phyloP scores from a whole-genome alignment of 2,797 vertebrate species.

The Clarias platycephalus region DNA sequence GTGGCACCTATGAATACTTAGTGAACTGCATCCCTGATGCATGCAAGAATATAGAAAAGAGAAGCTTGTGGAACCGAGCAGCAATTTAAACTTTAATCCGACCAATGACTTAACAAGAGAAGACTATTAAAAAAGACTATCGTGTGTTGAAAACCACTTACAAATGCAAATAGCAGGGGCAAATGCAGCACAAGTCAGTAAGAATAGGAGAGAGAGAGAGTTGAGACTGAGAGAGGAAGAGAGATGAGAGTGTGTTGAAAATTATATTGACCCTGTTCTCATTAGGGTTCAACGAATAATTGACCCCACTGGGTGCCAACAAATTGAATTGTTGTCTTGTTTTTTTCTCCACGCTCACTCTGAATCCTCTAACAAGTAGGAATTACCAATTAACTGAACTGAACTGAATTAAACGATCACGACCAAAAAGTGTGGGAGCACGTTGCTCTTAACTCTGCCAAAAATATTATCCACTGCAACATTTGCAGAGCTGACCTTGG shows the following conservation, averaged over 20 bases:
- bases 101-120: conserved; percentile 6
- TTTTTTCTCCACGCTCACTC: too few species aligned
- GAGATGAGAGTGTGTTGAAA: background rate
- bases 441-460: too few species aligned
- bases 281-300: too few species aligned
- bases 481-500: too few species aligned
- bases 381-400: too few species aligned
- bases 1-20: background rate
- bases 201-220: background rate
- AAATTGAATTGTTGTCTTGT: too few species aligned
- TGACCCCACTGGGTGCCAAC: too few species aligned
- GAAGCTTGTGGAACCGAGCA: background rate
- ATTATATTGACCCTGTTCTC: too few species aligned
- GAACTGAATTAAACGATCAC: too few species aligned
- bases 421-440: too few species aligned
- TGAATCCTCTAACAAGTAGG: too few species aligned
- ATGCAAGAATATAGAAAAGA: background rate
- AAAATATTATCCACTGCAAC: too few species aligned
- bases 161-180: background rate
- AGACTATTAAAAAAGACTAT: background rate
- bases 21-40: background rate
- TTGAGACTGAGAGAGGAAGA: background rate
- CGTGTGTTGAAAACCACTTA: background rate
- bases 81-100: background rate
- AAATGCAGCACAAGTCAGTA: background rate